Evolutionary conservation across 2,888 invertebrate genomes (phyloP).

Genomic region (Pristionchus japonicus): DNA sequence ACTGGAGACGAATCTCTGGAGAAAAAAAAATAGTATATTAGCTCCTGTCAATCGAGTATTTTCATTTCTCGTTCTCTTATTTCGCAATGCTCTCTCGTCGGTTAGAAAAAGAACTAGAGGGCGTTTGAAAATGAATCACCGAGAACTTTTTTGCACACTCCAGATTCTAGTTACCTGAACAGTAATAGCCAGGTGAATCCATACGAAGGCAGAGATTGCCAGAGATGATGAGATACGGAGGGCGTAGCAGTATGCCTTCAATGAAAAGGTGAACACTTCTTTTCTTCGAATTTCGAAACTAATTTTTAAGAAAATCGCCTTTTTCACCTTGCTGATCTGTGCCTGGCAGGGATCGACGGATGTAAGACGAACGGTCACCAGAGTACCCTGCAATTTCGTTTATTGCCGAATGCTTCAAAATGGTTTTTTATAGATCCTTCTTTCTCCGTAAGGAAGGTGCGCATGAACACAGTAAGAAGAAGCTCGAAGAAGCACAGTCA

Average conservation of each 20-base stretch:
- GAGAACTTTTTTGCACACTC: no score
- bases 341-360: slow-evolving; percentile 11
- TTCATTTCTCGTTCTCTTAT: no score
- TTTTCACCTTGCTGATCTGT: slow-evolving; percentile 21
- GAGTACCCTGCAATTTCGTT: slow-evolving; percentile 17
- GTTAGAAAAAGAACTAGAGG: no score
- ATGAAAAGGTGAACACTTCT: background rate
- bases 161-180: background rate
- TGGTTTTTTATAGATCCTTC: no score
- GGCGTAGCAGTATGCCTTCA: background rate
- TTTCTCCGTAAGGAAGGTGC: no score
- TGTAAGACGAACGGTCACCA: background rate
- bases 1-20: background rate
- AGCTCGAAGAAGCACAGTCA: no score
- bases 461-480: no score
- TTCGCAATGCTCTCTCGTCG: no score
- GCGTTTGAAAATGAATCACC: no score
- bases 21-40: no score
- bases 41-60: no score
- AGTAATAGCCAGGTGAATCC: background rate
- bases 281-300: background rate
- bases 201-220: background rate
- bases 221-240: background rate
- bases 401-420: no score
- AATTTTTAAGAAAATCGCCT: background rate